Evolutionary conservation across 2,888 invertebrate species (phyloP), one percentile per base, ranked within the genome.

Genomic region (Plebejus anna): DNA sequence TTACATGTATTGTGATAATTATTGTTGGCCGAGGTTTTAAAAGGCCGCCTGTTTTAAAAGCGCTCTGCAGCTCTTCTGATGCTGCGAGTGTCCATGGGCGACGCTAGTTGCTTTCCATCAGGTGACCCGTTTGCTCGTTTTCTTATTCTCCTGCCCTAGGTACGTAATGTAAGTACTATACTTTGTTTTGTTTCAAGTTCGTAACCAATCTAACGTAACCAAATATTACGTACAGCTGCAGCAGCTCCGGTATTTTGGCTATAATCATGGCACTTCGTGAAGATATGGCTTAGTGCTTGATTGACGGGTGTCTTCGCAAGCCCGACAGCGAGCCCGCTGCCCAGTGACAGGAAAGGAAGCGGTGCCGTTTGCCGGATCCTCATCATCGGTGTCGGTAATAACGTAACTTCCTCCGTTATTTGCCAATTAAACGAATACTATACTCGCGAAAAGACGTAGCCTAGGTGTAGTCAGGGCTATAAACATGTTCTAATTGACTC

Each of bases 301-400:
- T 32, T 55, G 73, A 32, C 55, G 55, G 28, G 22, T 73, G 73
- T 73, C 38, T 55, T 70, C n/a, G 51, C 57, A 38, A 13, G 16
- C 57, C 13, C 66, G 75, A 7, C 61, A 16, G 32, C 51, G 66
- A 38, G 55, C 57, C 38, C 47, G 57, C 38, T 55, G 28, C 75
- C 75, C 59, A 70, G 70, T 36, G 76, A 57, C 57, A 71, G 76
- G 76, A 76, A 71, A 76, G 75, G 75, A 75, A 75, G 75, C 75
- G 55, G 13, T 32, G 73, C 73, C 71, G 55, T 42, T 71, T 13
- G 71, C 59, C 76, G 72, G 76, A 76, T 72, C 42, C 28, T 59
- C 71, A 70, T 55, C 72, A 72, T 76, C 42, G 59, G 42, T 32
- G 71, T 72, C 28, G 71, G 76, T 71, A 59, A 59, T 71, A 57